These are phyloP conservation scores for Maconellicoccus hirsutus DNA, from an alignment of 1,140 invertebrate species.

Conservation along the genomic window DNA sequence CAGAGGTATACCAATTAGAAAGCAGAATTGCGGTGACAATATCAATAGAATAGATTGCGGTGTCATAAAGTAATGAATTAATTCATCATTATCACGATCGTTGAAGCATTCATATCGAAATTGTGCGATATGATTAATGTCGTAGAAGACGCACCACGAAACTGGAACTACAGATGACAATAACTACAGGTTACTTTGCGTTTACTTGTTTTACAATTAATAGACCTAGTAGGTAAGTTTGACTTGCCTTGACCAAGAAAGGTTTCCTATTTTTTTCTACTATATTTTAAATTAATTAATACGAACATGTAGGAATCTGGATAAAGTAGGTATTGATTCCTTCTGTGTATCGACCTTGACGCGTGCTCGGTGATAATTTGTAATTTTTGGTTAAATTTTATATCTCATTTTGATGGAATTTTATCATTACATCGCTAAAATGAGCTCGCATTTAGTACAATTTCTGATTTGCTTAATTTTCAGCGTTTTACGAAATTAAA, in stretches of 20 bases:
- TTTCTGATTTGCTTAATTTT: too few relatives aligned
- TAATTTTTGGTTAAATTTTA: too few relatives aligned
- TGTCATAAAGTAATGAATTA: neutral
- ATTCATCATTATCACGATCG: neutral
- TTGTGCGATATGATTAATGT: neutral
- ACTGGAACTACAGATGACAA: neutral
- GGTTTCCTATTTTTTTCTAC: neutral
- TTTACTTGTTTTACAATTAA: neutral
- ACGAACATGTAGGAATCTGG: neutral
- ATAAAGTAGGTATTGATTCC: neutral
- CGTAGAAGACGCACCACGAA: neutral
- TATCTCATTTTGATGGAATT: too few relatives aligned
- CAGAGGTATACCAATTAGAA: neutral
- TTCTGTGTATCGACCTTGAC: neutral
- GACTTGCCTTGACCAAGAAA: conserved; percentile 3
- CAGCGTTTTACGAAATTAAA: too few relatives aligned
- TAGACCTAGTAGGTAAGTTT: too few relatives aligned
- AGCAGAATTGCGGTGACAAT: neutral
- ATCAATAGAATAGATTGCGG: neutral
- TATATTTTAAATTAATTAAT: neutral
- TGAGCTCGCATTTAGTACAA: too few relatives aligned
- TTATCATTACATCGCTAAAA: too few relatives aligned
- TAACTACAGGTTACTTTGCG: neutral
- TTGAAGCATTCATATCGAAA: neutral
- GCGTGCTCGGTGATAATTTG: too few relatives aligned